phyloP scores from a whole-genome alignment of 1,140 invertebrate genomes.

The Drosophila grimshawi region DNA sequence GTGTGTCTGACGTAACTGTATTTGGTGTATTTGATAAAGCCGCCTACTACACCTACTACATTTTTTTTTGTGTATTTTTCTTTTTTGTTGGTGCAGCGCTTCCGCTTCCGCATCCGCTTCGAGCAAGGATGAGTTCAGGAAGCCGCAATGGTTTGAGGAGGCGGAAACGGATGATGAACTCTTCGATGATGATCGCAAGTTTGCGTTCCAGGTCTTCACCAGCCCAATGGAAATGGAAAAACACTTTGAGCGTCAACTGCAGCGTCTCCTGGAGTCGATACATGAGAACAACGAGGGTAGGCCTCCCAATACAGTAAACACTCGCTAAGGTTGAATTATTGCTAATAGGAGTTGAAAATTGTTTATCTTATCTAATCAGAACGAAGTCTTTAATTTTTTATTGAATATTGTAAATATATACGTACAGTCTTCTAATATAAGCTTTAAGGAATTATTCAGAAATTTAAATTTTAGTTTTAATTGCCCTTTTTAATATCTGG shows the following conservation, averaged over 20 bases:
- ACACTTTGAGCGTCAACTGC: constrained; percentile 85
- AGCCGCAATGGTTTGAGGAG: constrained; percentile 84
- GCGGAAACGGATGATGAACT: constrained; percentile 83
- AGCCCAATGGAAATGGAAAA: constrained; percentile 85
- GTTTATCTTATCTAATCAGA: too few relatives aligned
- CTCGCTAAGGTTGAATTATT: too few relatives aligned
- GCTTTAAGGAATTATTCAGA: too few relatives aligned
- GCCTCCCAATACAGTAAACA: not conserved
- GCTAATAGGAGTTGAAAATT: too few relatives aligned
- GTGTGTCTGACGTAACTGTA: constrained; percentile 6
- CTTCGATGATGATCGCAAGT: constrained; percentile 83
- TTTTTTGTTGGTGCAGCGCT: constrained; percentile 33
- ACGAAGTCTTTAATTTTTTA: too few relatives aligned
- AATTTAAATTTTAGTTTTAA: too few relatives aligned
- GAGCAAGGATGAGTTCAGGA: constrained; percentile 81
- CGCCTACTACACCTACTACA: not conserved
- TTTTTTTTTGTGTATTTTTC: constrained; percentile 11
- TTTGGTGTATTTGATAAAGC: not conserved
- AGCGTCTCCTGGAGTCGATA: constrained; percentile 80
- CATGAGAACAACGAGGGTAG: constrained; percentile 75
- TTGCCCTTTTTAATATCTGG: too few relatives aligned
- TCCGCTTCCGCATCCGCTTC: constrained; percentile 58
- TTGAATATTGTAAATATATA: too few relatives aligned
- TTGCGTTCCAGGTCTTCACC: constrained; percentile 84
- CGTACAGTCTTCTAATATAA: too few relatives aligned